These are phyloP conservation scores for Ptychadena robeensis DNA, from an alignment of 2,797 vertebrate genomes.

Conservation along the genomic window DNA sequence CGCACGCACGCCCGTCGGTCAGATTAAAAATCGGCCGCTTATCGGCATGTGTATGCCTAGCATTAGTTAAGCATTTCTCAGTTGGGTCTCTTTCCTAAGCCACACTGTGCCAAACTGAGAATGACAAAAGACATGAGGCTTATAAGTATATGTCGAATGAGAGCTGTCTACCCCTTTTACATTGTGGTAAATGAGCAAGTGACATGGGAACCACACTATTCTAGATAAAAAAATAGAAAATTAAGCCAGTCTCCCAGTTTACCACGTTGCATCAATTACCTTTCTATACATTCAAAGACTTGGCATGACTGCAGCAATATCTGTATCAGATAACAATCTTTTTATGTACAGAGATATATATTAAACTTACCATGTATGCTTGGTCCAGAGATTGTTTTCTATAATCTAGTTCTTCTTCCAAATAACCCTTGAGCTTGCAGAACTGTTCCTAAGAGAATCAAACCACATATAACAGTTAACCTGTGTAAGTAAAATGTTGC, in stretches of 20 bases:
- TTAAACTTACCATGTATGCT: slow-evolving; percentile 89
- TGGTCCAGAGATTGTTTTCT: slow-evolving; percentile 97
- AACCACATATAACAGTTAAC: not conserved
- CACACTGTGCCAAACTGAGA: not conserved
- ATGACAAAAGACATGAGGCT: not conserved
- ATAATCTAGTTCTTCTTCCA: slow-evolving; percentile 97
- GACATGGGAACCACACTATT: too few relatives aligned
- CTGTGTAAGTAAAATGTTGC: not conserved
- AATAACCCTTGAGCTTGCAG: slow-evolving; percentile 98
- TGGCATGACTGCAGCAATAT: not conserved
- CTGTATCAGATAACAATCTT: not conserved
- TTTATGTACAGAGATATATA: not conserved
- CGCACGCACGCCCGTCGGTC: too few relatives aligned
- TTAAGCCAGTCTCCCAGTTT: not conserved
- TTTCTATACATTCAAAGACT: not conserved
- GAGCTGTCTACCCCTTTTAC: too few relatives aligned
- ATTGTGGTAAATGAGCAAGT: too few relatives aligned
- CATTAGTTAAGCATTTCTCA: too few relatives aligned
- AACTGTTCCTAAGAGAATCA: slow-evolving; percentile 87
- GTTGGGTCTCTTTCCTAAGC: too few relatives aligned
- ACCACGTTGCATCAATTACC: not conserved
- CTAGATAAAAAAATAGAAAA: too few relatives aligned
- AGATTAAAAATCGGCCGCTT: too few relatives aligned
- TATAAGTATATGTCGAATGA: too few relatives aligned
- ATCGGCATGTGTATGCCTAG: too few relatives aligned